Percentiles rank a stretch among this genome's conserved stretches.
Evolutionary conservation across 2,888 invertebrate genomes (phyloP).

Genomic region (Euplexia lucipara): DNA sequence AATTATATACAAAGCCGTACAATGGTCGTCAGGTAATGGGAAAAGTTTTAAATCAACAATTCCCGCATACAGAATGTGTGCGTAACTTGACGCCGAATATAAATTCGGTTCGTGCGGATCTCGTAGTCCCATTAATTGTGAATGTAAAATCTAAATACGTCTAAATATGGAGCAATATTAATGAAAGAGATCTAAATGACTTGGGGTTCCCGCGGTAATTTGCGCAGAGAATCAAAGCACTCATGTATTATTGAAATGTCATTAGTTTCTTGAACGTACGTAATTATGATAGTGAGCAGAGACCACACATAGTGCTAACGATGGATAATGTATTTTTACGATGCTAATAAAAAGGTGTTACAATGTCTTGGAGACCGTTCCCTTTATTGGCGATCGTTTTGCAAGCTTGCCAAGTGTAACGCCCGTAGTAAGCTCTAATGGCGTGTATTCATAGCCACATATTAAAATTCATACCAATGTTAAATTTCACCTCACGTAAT

Average conservation of each 20-base stretch:
- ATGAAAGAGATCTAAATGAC: slow-evolving; percentile 21
- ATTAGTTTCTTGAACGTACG: slow-evolving; percentile 10
- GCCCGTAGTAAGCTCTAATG: slow-evolving; percentile 65
- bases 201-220: neutral
- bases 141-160: slow-evolving; percentile 46
- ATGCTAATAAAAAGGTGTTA: slow-evolving; percentile 71
- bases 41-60: slow-evolving; percentile 73
- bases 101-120: slow-evolving; percentile 59
- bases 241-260: slow-evolving; percentile 13
- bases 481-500: slow-evolving; percentile 1
- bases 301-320: slow-evolving; percentile 61
- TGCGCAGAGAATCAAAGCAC: slow-evolving; percentile 9
- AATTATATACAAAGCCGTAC: slow-evolving; percentile 58
- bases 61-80: slow-evolving; percentile 56
- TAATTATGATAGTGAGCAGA: slow-evolving; percentile 18
- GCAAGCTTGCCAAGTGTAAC: slow-evolving; percentile 69
- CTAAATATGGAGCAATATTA: slow-evolving; percentile 36
- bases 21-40: slow-evolving; percentile 67
- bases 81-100: slow-evolving; percentile 45
- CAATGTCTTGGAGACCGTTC: slow-evolving; percentile 65
- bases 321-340: slow-evolving; percentile 70
- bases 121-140: slow-evolving; percentile 46
- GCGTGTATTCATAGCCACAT: slow-evolving; percentile 58
- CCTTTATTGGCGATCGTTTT: slow-evolving; percentile 70
- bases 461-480: slow-evolving; percentile 53